Evolutionary conservation across 1,140 invertebrate species (phyloP).

Genomic region (Caerostris extrusa): DNA sequence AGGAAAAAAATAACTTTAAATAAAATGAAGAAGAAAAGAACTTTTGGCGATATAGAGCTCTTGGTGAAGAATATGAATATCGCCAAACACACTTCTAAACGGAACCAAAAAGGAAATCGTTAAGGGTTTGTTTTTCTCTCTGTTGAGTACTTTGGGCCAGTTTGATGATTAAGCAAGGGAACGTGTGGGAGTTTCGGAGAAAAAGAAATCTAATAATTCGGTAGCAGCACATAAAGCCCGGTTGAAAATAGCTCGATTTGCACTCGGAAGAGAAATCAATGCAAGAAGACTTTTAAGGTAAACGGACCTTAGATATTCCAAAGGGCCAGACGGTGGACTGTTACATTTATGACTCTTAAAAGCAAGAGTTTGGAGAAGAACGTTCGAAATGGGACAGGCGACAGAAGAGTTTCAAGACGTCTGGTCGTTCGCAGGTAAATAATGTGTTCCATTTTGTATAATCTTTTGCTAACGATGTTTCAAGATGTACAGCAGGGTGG

Average conservation of each 20-base stretch:
- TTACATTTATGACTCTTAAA: neutral
- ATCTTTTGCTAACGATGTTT: neutral
- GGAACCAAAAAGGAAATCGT: too few species aligned
- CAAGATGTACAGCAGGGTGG: neutral
- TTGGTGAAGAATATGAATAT: too few species aligned
- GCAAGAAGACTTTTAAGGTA: neutral
- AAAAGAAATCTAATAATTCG: neutral
- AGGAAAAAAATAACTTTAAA: too few species aligned
- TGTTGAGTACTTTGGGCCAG: too few species aligned
- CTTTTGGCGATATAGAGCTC: neutral
- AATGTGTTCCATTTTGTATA: neutral
- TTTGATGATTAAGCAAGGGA: too few species aligned
- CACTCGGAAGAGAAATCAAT: constrained; percentile 10
- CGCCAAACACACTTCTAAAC: too few species aligned
- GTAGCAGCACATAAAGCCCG: constrained; percentile 1
- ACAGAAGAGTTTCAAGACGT: neutral
- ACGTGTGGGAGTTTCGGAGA: too few species aligned
- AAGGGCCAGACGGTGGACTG: neutral
- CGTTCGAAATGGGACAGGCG: neutral
- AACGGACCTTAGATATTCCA: neutral
- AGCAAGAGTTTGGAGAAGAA: neutral
- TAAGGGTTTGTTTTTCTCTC: too few species aligned
- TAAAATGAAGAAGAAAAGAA: too few species aligned
- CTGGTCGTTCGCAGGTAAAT: neutral
- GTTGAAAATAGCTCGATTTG: neutral